Percentiles rank a stretch among this genome's conserved stretches.
Evolutionary conservation across 2,797 vertebrate genomes (phyloP).

Genomic region (Poecilia gillii): DNA sequence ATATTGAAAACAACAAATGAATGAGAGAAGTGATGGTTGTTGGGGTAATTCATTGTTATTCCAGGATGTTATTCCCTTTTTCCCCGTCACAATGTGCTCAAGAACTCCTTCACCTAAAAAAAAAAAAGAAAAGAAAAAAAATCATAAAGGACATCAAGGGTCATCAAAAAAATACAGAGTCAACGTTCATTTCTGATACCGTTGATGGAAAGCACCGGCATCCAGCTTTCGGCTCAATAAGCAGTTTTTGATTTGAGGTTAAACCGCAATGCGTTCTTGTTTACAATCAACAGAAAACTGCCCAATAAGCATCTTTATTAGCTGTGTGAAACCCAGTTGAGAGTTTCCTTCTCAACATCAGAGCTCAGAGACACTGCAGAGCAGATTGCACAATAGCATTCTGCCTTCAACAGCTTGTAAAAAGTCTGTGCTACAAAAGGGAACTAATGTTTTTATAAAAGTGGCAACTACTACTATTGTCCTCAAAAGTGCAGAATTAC

Average conservation of each 20-base stretch:
- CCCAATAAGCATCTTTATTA: constrained; percentile 36
- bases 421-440: background rate
- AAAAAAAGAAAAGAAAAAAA: constrained; percentile 44
- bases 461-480: background rate
- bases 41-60: constrained; percentile 6
- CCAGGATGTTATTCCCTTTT: background rate
- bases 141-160: constrained; percentile 5
- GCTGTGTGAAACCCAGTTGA: constrained; percentile 6
- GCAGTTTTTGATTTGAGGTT: constrained; percentile 1
- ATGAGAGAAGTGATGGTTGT: background rate
- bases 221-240: background rate
- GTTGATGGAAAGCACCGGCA: background rate
- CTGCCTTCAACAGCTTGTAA: background rate
- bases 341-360: background rate
- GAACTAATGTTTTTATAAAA: background rate
- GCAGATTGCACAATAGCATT: background rate
- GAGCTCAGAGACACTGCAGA: too few species aligned
- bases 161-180: background rate
- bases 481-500: background rate
- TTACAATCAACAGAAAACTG: constrained; percentile 62
- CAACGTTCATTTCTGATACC: background rate
- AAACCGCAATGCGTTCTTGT: constrained; percentile 12
- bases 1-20: background rate
- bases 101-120: constrained; percentile 91
- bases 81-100: constrained; percentile 77